Evolutionary conservation across 2,113 vertebrate genomes (phyloP).

Genomic region (Otis tarda): DNA sequence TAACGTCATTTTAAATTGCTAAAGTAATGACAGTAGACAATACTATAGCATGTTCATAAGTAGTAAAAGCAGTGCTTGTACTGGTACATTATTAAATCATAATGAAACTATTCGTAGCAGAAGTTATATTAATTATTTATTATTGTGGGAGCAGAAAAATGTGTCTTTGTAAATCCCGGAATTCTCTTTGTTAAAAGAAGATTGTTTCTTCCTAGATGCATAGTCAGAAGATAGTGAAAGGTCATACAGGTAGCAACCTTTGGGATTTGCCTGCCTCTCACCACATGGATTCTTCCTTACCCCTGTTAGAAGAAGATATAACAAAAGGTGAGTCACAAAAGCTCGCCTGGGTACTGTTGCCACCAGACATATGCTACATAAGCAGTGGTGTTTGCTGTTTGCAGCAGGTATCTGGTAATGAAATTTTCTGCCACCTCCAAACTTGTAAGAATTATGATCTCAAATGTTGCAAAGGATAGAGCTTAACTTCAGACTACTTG

Average conservation of each 20-base stretch:
- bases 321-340: slow-evolving; percentile 74
- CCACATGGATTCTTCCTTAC: background rate
- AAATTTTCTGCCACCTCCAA: background rate
- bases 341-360: background rate
- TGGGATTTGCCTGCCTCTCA: slow-evolving; percentile 46
- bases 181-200: background rate
- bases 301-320: slow-evolving; percentile 52
- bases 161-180: background rate
- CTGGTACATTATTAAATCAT: slow-evolving; percentile 65
- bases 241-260: slow-evolving; percentile 25
- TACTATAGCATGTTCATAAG: background rate
- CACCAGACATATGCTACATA: background rate
- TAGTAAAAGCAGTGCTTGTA: slow-evolving; percentile 49
- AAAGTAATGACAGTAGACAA: slow-evolving; percentile 38
- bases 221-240: slow-evolving; percentile 63
- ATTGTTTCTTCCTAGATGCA: slow-evolving; percentile 65
- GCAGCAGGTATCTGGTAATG: background rate
- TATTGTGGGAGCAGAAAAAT: background rate
- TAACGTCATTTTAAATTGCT: slow-evolving; percentile 69
- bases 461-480: accelerated
- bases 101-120: slow-evolving; percentile 53
- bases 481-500: background rate
- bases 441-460: background rate
- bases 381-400: background rate
- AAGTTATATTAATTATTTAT: slow-evolving; percentile 56